These are phyloP conservation scores for Idaea biselata DNA, from an alignment of 2,888 invertebrate species.

Conservation along the genomic window DNA sequence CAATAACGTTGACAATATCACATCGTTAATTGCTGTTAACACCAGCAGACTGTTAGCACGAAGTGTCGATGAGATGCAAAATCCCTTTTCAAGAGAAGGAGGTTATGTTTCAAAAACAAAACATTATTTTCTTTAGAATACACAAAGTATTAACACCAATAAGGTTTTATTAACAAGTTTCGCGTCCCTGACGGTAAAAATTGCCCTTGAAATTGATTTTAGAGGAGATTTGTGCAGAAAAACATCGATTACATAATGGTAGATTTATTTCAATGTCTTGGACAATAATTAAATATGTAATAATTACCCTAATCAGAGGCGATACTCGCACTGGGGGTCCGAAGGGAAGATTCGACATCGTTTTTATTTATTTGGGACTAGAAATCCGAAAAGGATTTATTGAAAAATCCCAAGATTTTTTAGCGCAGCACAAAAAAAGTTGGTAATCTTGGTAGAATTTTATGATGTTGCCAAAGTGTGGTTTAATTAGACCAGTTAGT, in stretches of 20 bases:
- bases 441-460: neutral
- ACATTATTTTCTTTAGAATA: neutral
- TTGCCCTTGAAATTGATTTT: neutral
- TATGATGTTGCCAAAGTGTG: neutral
- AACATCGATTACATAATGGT: constrained; percentile 32
- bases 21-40: too few relatives aligned
- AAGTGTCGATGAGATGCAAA: neutral
- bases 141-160: neutral
- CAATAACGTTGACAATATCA: too few relatives aligned
- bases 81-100: constrained; percentile 31
- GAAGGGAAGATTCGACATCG: constrained; percentile 70
- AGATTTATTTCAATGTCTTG: constrained; percentile 11
- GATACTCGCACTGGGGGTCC: constrained; percentile 89
- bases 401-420: constrained; percentile 39
- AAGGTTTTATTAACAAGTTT: neutral
- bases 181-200: neutral
- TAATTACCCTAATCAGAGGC: constrained; percentile 88
- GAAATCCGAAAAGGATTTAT: constrained; percentile 52
- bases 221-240: constrained; percentile 34
- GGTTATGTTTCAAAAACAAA: neutral
- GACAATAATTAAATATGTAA: constrained; percentile 14
- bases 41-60: too few relatives aligned
- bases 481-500: neutral
- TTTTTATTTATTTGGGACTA: constrained; percentile 34
- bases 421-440: neutral